These are phyloP conservation scores for Poeciliopsis presidionis DNA, from an alignment of 2,797 vertebrate genomes.

Conservation along the genomic window DNA sequence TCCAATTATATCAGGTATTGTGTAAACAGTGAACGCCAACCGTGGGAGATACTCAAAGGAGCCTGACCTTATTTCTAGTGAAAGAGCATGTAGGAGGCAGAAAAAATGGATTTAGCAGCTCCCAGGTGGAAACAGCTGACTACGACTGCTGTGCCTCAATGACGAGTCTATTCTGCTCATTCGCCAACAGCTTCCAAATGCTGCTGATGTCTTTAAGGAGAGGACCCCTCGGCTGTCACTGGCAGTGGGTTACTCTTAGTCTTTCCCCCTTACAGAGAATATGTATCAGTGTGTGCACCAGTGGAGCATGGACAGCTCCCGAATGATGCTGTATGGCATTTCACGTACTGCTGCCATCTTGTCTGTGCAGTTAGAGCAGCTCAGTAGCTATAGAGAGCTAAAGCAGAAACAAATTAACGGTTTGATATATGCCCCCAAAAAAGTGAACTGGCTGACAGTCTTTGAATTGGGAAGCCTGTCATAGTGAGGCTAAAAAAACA, in stretches of 20 bases:
- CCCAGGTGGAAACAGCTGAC: slow-evolving; percentile 68
- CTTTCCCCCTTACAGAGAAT: slow-evolving; percentile 18
- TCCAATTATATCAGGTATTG: slow-evolving; percentile 47
- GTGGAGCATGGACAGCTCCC: slow-evolving; percentile 14
- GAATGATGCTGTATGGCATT: slow-evolving; percentile 33
- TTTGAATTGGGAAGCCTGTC: not conserved
- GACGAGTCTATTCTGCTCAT: slow-evolving; percentile 54
- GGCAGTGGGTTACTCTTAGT: slow-evolving; percentile 8
- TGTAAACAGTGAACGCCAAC: slow-evolving; percentile 45
- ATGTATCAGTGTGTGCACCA: slow-evolving; percentile 25
- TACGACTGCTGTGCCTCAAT: slow-evolving; percentile 52
- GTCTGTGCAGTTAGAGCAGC: slow-evolving; percentile 6
- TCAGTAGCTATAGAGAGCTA: not conserved
- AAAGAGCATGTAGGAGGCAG: slow-evolving; percentile 50
- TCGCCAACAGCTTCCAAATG: slow-evolving; percentile 43
- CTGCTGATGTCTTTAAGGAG: slow-evolving; percentile 48
- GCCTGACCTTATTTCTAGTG: slow-evolving; percentile 59
- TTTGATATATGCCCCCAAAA: not conserved
- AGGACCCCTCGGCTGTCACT: slow-evolving; percentile 31
- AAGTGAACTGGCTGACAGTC: not conserved
- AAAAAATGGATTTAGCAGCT: slow-evolving; percentile 63
- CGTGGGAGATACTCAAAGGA: slow-evolving; percentile 46
- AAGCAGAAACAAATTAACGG: not conserved
- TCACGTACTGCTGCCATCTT: slow-evolving; percentile 12
- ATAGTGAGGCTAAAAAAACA: not conserved